Conservation (phyloP, 2,797 vertebrate genomes). For the Heliangelus exortis region DNA sequence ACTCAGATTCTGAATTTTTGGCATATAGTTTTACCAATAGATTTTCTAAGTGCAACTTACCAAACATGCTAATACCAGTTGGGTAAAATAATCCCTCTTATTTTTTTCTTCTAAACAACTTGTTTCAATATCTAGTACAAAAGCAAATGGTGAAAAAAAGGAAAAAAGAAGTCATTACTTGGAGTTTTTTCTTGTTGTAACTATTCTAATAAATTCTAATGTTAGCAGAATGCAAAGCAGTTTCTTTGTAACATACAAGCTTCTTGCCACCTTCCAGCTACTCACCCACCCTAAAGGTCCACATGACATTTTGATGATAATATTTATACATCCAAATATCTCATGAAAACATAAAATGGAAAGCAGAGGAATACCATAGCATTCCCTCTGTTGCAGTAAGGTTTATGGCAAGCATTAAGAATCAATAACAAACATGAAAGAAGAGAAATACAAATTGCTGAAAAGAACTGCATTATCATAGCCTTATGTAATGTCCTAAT, state of each 20-base stretch:
- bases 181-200: not conserved
- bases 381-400: not conserved
- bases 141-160: not conserved
- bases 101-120: constrained; percentile 96
- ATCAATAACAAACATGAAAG: not conserved
- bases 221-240: not conserved
- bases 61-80: constrained; percentile 95
- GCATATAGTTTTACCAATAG: not conserved
- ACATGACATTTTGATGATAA: not conserved
- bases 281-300: not conserved
- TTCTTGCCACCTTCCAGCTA: not conserved
- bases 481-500: not conserved
- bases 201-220: not conserved
- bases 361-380: not conserved
- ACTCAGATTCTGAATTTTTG: too few relatives aligned
- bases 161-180: not conserved
- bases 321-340: not conserved
- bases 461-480: not conserved
- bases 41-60: constrained; percentile 78
- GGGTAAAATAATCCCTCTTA: constrained; percentile 96
- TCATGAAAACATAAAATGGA: not conserved
- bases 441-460: fast-evolving
- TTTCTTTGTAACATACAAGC: not conserved
- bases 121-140: constrained; percentile 94
- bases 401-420: not conserved